Base-by-base conservation (phyloP, 2,888 invertebrate genomes). In the Amphiduros pacificus region DNA sequence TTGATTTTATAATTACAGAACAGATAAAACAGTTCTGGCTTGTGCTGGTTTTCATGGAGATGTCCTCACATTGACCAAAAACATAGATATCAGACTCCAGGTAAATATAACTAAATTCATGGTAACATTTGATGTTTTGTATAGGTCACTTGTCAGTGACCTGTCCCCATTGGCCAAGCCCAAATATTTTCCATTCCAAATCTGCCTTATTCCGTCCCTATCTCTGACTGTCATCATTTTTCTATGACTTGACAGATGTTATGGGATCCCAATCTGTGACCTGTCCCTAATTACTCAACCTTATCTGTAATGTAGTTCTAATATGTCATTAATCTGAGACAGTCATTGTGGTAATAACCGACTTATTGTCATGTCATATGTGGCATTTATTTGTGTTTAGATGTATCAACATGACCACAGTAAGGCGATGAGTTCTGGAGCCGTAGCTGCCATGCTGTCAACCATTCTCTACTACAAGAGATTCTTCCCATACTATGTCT, bases 41-140 rank as follows among this genome's bases (percentile, higher is more conserved):
- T 93, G 93, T 60, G 89, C 93, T 26, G 98, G 98, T 24, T 99
- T 98, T 83, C 97, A 98, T 93, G 96, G 97, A 77, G 99, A 99
- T 84, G 92, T 93, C 3, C 85, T 97, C 22, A 93, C 97, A 0
- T 85, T 99, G 53, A 93, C 93, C 11, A 88, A 92, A 69, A 85
- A 93, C 67, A 82, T 97, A 31, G 86, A 89, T 69, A 92, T 94
- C 59, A 88, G 94, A 62, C 89, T 96, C 88, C 93, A 93, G 85
- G 88, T 88, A 75, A 64, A 62, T 63, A 32, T 28, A n/a, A 36
- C 40, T 36, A 11, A 17, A 36, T 9, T 36, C 11, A 11, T 9
- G 17, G 36, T 36, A 36, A n/a, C n/a, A n/a, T n/a, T n/a, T n/a
- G n/a, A n/a, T n/a, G n/a, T n/a, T n/a, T n/a, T n/a, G n/a, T n/a